Conservation (phyloP, 2,797 vertebrate species). For the Thamnophis elegans region DNA sequence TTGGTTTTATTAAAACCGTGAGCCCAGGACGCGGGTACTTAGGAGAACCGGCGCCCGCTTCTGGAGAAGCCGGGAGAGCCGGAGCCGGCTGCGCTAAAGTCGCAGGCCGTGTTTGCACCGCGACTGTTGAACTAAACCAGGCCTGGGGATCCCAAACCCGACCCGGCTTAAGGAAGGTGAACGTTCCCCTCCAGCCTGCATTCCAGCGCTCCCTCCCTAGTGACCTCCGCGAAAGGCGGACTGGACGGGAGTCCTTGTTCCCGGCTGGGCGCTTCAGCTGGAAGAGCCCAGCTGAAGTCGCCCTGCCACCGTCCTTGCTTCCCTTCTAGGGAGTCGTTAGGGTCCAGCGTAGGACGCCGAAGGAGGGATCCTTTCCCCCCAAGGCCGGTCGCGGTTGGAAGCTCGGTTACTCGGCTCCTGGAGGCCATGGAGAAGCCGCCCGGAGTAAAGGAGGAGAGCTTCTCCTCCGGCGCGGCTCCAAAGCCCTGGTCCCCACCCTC, state of each 20-base stretch:
- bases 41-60: constrained; percentile 6
- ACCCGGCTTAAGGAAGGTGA: not conserved
- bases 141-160: not conserved
- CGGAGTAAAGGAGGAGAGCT: not conserved
- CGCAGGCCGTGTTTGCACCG: not conserved
- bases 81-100: not conserved
- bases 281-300: no score
- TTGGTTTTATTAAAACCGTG: constrained; percentile 57
- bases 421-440: not conserved
- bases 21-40: constrained; percentile 55
- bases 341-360: not conserved
- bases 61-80: not conserved
- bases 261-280: not conserved
- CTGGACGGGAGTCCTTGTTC: not conserved
- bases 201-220: not conserved
- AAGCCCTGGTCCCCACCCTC: not conserved
- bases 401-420: no score
- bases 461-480: not conserved
- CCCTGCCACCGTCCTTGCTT: not conserved
- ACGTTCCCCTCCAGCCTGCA: no score
- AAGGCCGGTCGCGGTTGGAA: no score
- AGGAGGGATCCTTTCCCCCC: no score
- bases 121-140: not conserved
- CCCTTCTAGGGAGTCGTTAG: not conserved
- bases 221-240: not conserved